phyloP scores from a whole-genome alignment of 1,140 invertebrate genomes.

The Varroa destructor region DNA sequence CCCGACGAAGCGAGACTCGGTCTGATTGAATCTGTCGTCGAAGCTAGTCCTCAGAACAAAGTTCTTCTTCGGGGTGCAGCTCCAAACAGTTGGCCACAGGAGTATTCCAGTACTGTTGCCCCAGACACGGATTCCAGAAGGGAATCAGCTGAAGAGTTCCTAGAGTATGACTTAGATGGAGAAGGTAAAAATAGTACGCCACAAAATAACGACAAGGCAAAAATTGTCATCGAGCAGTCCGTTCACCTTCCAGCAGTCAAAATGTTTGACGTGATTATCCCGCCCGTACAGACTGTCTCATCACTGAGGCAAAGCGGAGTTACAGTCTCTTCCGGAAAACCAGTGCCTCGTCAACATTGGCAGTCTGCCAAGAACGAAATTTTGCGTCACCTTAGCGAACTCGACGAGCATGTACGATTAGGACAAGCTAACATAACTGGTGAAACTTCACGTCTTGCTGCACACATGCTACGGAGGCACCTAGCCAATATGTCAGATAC shows the following conservation, averaged over 20 bases:
- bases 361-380: neutral
- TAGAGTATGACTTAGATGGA: neutral
- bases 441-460: neutral
- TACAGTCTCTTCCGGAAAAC: neutral
- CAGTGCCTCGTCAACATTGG: constrained; percentile 7
- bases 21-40: no score
- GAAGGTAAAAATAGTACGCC: neutral
- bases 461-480: constrained; percentile 9
- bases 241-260: constrained; percentile 9
- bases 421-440: neutral
- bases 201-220: neutral
- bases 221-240: constrained; percentile 8
- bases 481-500: neutral
- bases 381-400: neutral
- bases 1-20: no score
- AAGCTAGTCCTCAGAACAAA: no score
- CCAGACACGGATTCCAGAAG: no score
- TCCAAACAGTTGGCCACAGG: no score
- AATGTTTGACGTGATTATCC: constrained; percentile 13
- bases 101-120: no score
- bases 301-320: no score
- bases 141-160: neutral
- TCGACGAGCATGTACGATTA: neutral
- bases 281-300: neutral
- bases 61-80: no score